Percentiles rank a stretch among this genome's conserved stretches.
These are phyloP conservation scores for Pharmacophagus antenor DNA, from an alignment of 2,888 invertebrate species.

Conservation along the genomic window DNA sequence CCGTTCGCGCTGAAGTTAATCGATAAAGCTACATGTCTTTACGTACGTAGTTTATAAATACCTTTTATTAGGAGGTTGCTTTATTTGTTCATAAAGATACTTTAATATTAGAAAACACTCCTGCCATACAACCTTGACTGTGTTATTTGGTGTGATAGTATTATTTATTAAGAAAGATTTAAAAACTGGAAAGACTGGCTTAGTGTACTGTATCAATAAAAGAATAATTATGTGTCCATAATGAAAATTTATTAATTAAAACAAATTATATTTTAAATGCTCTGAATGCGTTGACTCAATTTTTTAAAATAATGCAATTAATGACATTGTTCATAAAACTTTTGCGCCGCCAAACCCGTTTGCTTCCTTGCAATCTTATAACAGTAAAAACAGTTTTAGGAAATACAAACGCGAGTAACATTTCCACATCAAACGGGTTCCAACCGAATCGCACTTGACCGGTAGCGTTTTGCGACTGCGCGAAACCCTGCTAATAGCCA, in stretches of 20 bases:
- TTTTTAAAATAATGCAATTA: background rate
- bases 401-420: conserved; percentile 22
- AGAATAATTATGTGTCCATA: too few relatives aligned
- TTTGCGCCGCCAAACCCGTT: background rate
- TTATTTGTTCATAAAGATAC: background rate
- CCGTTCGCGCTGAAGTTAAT: conserved; percentile 13
- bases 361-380: conserved; percentile 7
- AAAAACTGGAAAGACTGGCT: too few relatives aligned
- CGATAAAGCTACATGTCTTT: background rate
- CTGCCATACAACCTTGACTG: too few relatives aligned
- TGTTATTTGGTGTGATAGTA: too few relatives aligned
- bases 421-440: conserved; percentile 34
- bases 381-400: conserved; percentile 12
- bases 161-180: too few relatives aligned
- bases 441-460: conserved; percentile 50
- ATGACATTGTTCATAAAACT: background rate
- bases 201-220: too few relatives aligned
- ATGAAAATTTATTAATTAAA: too few relatives aligned
- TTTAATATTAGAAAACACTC: background rate
- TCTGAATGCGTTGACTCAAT: too few relatives aligned
- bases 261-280: too few relatives aligned
- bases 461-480: conserved; percentile 78
- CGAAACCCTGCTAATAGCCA: conserved; percentile 79
- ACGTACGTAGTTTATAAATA: background rate
- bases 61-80: background rate